Evolutionary conservation across 2,113 vertebrate genomes (phyloP).

Genomic region (Brevimyrus niger): DNA sequence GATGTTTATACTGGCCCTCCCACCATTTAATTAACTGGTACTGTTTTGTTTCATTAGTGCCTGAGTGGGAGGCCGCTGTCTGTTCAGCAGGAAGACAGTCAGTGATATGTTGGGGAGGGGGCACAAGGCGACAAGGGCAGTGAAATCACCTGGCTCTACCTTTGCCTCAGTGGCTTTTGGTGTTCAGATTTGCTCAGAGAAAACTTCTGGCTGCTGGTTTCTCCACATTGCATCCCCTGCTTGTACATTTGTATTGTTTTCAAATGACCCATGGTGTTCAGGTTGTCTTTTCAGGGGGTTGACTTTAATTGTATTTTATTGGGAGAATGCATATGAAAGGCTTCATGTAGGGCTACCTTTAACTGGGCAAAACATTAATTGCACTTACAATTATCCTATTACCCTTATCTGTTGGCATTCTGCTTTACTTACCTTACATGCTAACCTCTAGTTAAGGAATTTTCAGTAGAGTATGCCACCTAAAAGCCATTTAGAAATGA

Average conservation of each 20-base stretch:
- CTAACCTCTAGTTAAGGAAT: background rate
- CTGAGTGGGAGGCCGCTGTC: conserved; percentile 41
- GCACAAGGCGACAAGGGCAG: background rate
- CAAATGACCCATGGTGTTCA: background rate
- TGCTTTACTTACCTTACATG: conserved; percentile 33
- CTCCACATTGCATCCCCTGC: background rate
- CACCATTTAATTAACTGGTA: conserved; percentile 45
- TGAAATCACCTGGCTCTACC: background rate
- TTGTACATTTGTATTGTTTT: background rate
- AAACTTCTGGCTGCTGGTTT: background rate
- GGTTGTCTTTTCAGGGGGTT: background rate
- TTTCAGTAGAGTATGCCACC: background rate
- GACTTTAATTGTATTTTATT: background rate
- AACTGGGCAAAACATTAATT: background rate
- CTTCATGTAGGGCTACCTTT: background rate
- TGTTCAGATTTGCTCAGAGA: background rate
- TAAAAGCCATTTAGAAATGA: conserved; percentile 39
- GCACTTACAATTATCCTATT: conserved; percentile 26
- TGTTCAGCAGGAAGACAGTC: conserved; percentile 23
- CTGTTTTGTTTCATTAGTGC: conserved; percentile 48
- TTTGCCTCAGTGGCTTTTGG: background rate
- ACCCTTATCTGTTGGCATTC: conserved; percentile 33
- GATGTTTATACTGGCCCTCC: conserved; percentile 37
- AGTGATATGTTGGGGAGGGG: background rate
- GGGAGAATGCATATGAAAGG: background rate